Evolutionary conservation across 2,797 vertebrate species (phyloP).

Genomic region (Sciurus carolinensis): DNA sequence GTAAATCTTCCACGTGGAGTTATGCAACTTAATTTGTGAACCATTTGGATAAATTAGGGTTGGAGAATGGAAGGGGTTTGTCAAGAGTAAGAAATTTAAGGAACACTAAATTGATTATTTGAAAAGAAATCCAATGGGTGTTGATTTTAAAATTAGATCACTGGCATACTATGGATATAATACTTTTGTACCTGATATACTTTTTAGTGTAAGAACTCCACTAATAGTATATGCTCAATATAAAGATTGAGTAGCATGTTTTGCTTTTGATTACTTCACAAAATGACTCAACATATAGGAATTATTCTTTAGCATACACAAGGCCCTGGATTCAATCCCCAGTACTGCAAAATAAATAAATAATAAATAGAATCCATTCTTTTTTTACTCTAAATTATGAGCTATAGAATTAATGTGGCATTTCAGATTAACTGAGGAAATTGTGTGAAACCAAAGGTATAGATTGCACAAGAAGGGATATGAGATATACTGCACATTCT

Average conservation of each 20-base stretch:
- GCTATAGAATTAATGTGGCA: neutral
- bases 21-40: constrained; percentile 83
- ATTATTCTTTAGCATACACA: neutral
- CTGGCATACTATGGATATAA: neutral
- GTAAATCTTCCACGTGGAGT: constrained; percentile 85
- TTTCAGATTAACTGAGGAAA: constrained; percentile 55
- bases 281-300: constrained; percentile 13
- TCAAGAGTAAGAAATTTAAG: constrained; percentile 54
- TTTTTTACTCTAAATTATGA: constrained; percentile 41
- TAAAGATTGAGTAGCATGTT: constrained; percentile 6
- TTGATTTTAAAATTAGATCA: constrained; percentile 64
- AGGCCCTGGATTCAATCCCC: too few relatives aligned
- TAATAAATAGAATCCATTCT: neutral
- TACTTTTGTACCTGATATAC: neutral
- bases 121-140: neutral
- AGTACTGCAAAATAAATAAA: too few relatives aligned
- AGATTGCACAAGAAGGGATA: neutral
- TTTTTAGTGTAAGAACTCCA: constrained; percentile 25
- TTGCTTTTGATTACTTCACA: constrained; percentile 11
- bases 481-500: neutral
- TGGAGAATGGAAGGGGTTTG: neutral
- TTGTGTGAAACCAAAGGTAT: neutral
- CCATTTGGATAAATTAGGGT: constrained; percentile 83
- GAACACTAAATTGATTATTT: constrained; percentile 32
- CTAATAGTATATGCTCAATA: neutral